Percentiles rank a stretch among this genome's conserved stretches.
These are phyloP conservation scores for Euglossa dilemma DNA, from an alignment of 1,140 invertebrate genomes.

Conservation along the genomic window DNA sequence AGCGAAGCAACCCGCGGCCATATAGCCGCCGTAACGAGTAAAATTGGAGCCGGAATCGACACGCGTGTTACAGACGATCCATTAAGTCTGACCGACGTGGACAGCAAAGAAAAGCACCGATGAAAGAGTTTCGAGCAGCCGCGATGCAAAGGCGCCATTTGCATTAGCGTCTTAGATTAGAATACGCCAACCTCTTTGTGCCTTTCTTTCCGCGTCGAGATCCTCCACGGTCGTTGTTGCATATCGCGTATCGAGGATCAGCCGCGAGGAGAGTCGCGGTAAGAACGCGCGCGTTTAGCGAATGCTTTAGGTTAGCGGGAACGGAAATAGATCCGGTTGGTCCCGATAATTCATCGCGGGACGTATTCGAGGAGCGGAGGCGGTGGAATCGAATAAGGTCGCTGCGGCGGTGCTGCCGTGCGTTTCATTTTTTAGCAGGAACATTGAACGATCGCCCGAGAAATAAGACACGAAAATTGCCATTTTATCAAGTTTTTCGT, in stretches of 20 bases:
- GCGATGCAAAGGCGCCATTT: conserved; percentile 7
- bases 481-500: conserved; percentile 50
- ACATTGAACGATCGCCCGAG: conserved; percentile 40
- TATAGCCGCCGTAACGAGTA: conserved; percentile 55
- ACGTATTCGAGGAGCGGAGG: neutral
- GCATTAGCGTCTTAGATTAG: neutral
- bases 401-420: neutral
- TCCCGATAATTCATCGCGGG: neutral
- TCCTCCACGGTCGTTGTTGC: neutral
- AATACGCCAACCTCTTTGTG: neutral
- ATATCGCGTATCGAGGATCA: neutral
- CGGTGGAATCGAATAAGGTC: neutral
- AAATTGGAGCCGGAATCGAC: conserved; percentile 57
- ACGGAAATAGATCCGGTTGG: neutral
- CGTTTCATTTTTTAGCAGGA: conserved; percentile 18
- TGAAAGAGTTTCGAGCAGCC: neutral
- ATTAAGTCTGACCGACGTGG: conserved; percentile 39
- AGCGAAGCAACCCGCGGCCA: conserved; percentile 28
- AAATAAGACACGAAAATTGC: conserved; percentile 41
- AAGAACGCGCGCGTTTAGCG: no score
- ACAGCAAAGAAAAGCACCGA: neutral
- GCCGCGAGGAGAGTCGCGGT: no score
- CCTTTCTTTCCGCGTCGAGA: no score
- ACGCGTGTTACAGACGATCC: conserved; percentile 29
- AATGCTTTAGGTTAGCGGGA: no score